Base-by-base conservation (phyloP, 2,797 vertebrate genomes). In the Siniperca obscura region DNA sequence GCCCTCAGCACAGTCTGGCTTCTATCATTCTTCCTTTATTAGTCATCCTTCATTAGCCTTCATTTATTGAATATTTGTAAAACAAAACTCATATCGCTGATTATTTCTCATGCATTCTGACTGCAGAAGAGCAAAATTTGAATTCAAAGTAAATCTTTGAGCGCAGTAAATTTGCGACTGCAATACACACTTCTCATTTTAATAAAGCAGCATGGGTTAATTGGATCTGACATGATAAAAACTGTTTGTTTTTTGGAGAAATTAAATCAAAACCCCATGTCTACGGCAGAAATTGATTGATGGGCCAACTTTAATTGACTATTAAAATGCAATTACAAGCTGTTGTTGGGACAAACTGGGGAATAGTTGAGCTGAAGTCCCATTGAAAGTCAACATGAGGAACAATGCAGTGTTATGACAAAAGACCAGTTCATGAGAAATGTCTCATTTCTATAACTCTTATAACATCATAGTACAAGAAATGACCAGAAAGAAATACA, bases 321-420 rank as follows among this genome's bases (percentile, higher is more conserved):
- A 96, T 96, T 96, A 96, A 96, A 96, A 95, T 77, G 90, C 91
- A 96, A 96, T 96, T 96, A 96, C 89, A 93, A 95, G 91, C 93
- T 94, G 95, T 90, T 95, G 92, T 90, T 76, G 84, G 91, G 87
- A 93, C 36, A 74, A 91, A 88, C 78, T 36, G 13, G 74, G 80
- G 69, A 74, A 91, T 52, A 55, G 83, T 78, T 83, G 76, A 59
- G 77, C 67, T 81, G 78, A 90, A 79, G 86, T 77, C 78, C 76
- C 78, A 62, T 12, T 87, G 82, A 91, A 94, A 92, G 90, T 94
- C 88, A 91, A 89, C 81, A 59, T 52, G 77, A 87, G 77, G 81
- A 70, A 81, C 59, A 67, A 55, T n/a, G 72, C 36, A 56, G 30
- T 46, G 69, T 57, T 27, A 22, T 27, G 57, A 86, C 30, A 61